These are phyloP conservation scores for Xestia xanthographa DNA, from an alignment of 2,888 invertebrate genomes.

Conservation along the genomic window DNA sequence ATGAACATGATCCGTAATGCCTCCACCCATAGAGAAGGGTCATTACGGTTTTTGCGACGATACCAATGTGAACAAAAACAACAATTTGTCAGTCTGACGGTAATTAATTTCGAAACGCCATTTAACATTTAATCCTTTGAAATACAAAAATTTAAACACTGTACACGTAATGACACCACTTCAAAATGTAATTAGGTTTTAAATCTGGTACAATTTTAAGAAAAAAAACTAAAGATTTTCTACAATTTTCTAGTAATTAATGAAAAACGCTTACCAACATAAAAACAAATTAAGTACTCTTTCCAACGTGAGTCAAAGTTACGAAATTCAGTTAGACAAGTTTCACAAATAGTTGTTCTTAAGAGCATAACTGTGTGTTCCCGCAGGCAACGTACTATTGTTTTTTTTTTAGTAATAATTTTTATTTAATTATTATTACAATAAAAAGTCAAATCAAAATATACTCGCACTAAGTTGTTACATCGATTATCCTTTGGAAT, in stretches of 20 bases:
- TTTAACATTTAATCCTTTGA: slow-evolving; percentile 29
- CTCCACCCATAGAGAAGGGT: not conserved
- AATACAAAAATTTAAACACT: slow-evolving; percentile 47
- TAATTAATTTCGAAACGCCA: slow-evolving; percentile 38
- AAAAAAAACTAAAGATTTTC: too few relatives aligned
- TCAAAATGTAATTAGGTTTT: slow-evolving; percentile 18
- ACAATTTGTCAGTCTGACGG: slow-evolving; percentile 40
- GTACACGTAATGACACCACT: slow-evolving; percentile 16
- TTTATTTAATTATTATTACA: not conserved
- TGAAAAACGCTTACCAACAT: not conserved
- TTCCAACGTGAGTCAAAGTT: slow-evolving; percentile 29
- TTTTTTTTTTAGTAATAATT: not conserved
- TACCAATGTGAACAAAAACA: slow-evolving; percentile 32
- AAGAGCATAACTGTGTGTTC: slow-evolving; percentile 48
- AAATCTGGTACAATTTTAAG: not conserved
- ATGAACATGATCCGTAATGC: not conserved
- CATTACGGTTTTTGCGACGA: slow-evolving; percentile 13
- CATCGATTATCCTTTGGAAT: slow-evolving; percentile 9
- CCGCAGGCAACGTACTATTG: slow-evolving; percentile 17
- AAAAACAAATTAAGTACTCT: not conserved
- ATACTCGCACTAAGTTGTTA: not conserved
- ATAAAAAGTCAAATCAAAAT: not conserved
- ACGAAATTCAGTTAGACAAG: slow-evolving; percentile 19
- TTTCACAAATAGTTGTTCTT: slow-evolving; percentile 35
- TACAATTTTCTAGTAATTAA: not conserved